Percentiles rank a stretch among this genome's conserved stretches.
Evolutionary conservation across 2,888 invertebrate genomes (phyloP).

Genomic region (Salpingus planirostris): DNA sequence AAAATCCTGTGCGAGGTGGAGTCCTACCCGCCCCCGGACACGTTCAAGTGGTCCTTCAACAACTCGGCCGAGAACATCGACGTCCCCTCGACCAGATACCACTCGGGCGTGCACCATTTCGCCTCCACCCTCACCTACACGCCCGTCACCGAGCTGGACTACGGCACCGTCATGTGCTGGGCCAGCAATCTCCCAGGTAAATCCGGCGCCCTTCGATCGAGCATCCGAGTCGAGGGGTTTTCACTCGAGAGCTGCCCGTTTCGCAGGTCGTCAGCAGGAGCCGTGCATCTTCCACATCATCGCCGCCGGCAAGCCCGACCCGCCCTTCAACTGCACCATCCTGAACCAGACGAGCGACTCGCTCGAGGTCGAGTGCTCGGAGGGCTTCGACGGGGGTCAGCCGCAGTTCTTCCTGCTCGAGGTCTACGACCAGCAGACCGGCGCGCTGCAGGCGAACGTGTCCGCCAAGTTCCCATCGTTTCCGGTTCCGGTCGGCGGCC

Average conservation of each 20-base stretch:
- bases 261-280: conserved; percentile 58
- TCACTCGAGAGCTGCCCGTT: no score
- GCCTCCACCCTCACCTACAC: conserved; percentile 66
- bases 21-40: conserved; percentile 72
- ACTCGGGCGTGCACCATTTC: conserved; percentile 44
- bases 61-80: conserved; percentile 76
- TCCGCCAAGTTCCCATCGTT: conserved; percentile 65
- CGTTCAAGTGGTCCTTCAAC: conserved; percentile 84
- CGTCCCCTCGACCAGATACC: conserved; percentile 55
- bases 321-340: conserved; percentile 67
- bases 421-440: conserved; percentile 50
- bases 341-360: conserved; percentile 72
- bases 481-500: conserved; percentile 64
- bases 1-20: conserved; percentile 77
- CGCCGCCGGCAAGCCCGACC: conserved; percentile 68
- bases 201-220: no score
- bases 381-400: conserved; percentile 72
- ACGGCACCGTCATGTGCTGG: conserved; percentile 64
- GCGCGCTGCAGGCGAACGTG: conserved; percentile 50
- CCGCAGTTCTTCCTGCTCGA: conserved; percentile 65
- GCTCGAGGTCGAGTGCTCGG: conserved; percentile 61
- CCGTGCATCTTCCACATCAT: conserved; percentile 69
- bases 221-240: no score
- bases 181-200: conserved; percentile 59
- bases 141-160: conserved; percentile 66